Conservation (phyloP, 2,797 vertebrate species). For the Acrossocheilus wenchowensis region DNA sequence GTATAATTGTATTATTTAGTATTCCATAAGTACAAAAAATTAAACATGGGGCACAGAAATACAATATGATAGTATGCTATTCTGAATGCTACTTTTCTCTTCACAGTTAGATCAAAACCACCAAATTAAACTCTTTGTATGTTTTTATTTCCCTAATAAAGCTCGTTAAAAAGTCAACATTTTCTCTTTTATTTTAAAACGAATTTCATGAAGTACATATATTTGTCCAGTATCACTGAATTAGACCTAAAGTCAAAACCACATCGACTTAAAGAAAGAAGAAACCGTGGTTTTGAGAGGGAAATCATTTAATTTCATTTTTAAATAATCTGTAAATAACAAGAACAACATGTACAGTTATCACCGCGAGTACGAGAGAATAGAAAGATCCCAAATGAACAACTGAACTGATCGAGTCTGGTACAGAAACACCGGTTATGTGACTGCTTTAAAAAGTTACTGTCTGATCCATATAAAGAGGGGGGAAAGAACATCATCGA, state of each 20-base stretch:
- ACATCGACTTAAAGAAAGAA: neutral
- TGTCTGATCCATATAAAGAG: constrained; percentile 44
- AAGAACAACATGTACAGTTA: constrained; percentile 64
- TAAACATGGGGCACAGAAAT: neutral
- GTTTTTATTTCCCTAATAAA: neutral
- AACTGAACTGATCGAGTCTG: constrained; percentile 44
- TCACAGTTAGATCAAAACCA: neutral
- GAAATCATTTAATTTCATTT: constrained; percentile 63
- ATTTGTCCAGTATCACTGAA: no score
- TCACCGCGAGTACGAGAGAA: constrained; percentile 61
- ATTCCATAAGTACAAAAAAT: neutral
- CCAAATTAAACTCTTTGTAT: neutral
- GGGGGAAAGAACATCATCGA: neutral
- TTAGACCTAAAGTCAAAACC: neutral
- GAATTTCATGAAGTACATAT: neutral
- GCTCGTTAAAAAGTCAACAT: neutral
- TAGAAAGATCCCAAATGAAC: constrained; percentile 56
- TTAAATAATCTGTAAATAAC: constrained; percentile 65
- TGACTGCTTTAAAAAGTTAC: constrained; percentile 57
- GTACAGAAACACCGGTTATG: constrained; percentile 57
- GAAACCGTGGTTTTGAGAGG: constrained; percentile 33
- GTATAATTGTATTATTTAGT: neutral
- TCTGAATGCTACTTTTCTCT: neutral
- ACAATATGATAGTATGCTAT: neutral
- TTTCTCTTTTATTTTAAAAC: neutral